A percentile compares a stretch with the other conserved stretches of the same genome.
Evolutionary conservation across 2,888 invertebrate genomes (phyloP).

Genomic region (Galeopsomyia nigrocyanea): DNA sequence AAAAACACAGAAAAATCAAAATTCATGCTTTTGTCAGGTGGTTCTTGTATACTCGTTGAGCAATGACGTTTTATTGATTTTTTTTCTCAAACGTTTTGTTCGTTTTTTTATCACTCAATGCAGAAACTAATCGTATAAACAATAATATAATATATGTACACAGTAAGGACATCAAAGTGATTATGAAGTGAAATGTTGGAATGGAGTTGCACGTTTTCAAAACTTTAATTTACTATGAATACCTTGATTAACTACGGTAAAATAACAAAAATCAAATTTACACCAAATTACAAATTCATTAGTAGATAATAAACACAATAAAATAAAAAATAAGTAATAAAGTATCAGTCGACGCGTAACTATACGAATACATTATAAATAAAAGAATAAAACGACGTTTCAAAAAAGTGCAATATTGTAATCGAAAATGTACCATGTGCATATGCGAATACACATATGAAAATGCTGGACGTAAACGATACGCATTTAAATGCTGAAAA

Average conservation of each 20-base stretch:
- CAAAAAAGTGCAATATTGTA: too few species aligned
- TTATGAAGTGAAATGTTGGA: neutral
- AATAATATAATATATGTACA: conserved; percentile 23
- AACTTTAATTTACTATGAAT: conserved; percentile 8
- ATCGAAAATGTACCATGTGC: too few species aligned
- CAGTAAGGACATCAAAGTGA: conserved; percentile 16
- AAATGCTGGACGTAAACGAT: too few species aligned
- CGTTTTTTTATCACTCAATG: conserved; percentile 3
- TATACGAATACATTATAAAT: too few species aligned
- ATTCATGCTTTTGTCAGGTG: neutral
- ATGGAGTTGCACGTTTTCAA: conserved; percentile 24
- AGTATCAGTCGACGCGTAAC: too few species aligned
- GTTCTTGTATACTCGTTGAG: neutral
- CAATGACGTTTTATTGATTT: neutral
- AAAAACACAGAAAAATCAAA: conserved; percentile 53
- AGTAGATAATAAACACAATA: too few species aligned
- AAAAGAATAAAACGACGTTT: too few species aligned
- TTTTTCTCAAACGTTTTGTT: neutral
- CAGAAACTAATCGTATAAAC: conserved; percentile 14
- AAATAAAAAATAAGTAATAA: too few species aligned
- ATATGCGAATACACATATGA: too few species aligned
- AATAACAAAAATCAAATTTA: neutral
- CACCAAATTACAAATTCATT: too few species aligned
- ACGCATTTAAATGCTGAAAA: too few species aligned
- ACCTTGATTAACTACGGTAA: conserved; percentile 11